phyloP scores from a whole-genome alignment of 1,140 invertebrate genomes.

The Latrodectus geometricus region DNA sequence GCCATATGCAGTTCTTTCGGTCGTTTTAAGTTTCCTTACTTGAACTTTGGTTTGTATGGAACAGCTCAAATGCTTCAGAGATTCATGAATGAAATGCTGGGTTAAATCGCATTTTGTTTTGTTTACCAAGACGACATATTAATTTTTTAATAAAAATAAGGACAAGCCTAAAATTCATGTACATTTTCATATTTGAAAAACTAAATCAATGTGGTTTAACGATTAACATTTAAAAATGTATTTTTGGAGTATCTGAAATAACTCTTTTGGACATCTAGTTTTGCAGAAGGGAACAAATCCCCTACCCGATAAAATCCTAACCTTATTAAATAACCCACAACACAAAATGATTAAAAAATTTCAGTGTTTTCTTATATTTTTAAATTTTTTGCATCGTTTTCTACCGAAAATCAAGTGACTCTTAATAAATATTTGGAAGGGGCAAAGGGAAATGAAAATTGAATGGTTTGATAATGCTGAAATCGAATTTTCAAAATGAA shows the following conservation, averaged over 20 bases:
- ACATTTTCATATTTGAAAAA: not conserved
- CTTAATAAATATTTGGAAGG: not conserved
- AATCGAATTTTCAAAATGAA: not conserved
- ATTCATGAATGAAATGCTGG: not conserved
- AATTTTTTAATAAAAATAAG: not conserved
- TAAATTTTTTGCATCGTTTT: not conserved
- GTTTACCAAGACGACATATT: constrained; percentile 14
- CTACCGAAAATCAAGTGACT: not conserved
- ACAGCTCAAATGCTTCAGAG: not conserved
- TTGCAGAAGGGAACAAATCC: not conserved
- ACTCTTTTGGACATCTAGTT: constrained; percentile 4
- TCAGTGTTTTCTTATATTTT: not conserved
- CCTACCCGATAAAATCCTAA: not conserved
- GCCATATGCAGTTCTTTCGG: not conserved
- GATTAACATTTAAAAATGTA: not conserved
- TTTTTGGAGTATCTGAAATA: constrained; percentile 6
- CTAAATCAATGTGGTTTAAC: not conserved
- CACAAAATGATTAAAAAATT: not conserved
- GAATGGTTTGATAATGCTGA: not conserved
- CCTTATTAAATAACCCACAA: not conserved
- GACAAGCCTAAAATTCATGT: not conserved
- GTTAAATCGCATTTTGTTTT: not conserved
- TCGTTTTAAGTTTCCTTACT: not conserved
- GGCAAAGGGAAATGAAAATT: not conserved
- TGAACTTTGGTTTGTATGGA: not conserved